Base-by-base conservation (phyloP, 2,113 vertebrate species). In the Acanthisitta chloris region DNA sequence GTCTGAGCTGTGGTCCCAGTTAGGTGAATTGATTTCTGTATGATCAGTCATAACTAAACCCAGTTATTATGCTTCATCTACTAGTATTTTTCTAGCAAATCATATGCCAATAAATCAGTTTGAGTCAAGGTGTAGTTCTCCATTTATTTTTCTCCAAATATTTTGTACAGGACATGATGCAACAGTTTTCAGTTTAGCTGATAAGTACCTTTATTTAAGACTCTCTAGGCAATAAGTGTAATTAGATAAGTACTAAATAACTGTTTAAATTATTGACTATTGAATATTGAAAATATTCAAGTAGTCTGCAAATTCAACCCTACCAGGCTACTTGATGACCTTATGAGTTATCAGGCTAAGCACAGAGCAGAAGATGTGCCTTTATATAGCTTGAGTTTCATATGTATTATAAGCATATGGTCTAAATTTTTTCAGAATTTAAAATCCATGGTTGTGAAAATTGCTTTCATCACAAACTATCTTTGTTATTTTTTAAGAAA, bases 281-380 rank as follows among this genome's bases (percentile, higher is more conserved):
- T 77, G 9, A 4, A n/a, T n/a, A n/a, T n/a, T n/a, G n/a, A n/a
- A n/a, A 70, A n/a, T 85, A 34, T 42, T 85, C 21, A 4, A 26
- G 4, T 28, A 58, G 16, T 38, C 33, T 89, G 12, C 38, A 94
- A 72, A 84, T 78, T 38, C 13, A 77, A 6, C 11, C 3, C 8
- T 40, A 29, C 9, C 7, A 74, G 25, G 4, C 28, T 86, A 25
- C 0, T 0, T 1, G 6, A 61, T 23, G 45, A 62, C 15, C 6
- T 42, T 54, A 12, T 15, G 36, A 81, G 17, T 55, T 87, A 88
- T 48, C 15, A 67, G 43, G 42, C 19, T 58, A 65, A 89, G 62
- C 12, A 58, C 8, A 40, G 6, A 18, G 7, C 25, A 74, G 61
- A 79, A 73, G 33, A 16, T 29, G 21, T n/a, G 12, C 0, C 20